These are phyloP conservation scores for Macheiramphus alcinus DNA, from an alignment of 2,113 vertebrate species.

Conservation along the genomic window DNA sequence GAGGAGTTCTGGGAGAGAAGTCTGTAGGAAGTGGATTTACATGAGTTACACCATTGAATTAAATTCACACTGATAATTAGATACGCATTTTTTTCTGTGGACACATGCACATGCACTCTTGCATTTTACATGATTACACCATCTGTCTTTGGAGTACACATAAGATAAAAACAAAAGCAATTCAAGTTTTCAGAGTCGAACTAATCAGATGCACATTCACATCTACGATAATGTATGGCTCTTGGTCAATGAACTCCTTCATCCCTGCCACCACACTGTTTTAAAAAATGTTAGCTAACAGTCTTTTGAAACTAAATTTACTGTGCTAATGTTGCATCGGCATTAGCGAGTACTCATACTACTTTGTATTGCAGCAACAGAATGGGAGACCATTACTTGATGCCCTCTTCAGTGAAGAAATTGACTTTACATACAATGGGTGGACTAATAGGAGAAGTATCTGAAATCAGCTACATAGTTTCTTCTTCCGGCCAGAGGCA, in stretches of 20 bases:
- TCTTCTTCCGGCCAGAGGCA: not conserved
- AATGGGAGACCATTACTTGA: not conserved
- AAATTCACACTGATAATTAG: not conserved
- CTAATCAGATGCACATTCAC: not conserved
- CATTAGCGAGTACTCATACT: not conserved
- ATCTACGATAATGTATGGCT: accelerated
- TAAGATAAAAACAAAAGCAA: not conserved
- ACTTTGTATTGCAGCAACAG: not conserved
- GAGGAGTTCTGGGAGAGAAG: not conserved
- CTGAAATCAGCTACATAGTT: not conserved
- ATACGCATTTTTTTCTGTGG: not conserved
- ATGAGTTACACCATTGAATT: not conserved
- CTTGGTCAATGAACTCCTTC: not conserved
- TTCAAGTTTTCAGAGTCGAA: not conserved
- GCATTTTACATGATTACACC: not conserved
- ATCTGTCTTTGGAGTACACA: not conserved
- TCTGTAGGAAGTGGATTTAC: not conserved
- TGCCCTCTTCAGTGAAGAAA: not conserved
- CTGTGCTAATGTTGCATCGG: not conserved
- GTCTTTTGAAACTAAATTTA: not conserved
- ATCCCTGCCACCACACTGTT: not conserved
- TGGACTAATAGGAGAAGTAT: not conserved
- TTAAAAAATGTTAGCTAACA: not conserved
- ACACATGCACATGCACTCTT: not conserved
- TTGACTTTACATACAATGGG: not conserved